Conservation (phyloP, 2,113 vertebrate species). For the Ictalurus punctatus region DNA sequence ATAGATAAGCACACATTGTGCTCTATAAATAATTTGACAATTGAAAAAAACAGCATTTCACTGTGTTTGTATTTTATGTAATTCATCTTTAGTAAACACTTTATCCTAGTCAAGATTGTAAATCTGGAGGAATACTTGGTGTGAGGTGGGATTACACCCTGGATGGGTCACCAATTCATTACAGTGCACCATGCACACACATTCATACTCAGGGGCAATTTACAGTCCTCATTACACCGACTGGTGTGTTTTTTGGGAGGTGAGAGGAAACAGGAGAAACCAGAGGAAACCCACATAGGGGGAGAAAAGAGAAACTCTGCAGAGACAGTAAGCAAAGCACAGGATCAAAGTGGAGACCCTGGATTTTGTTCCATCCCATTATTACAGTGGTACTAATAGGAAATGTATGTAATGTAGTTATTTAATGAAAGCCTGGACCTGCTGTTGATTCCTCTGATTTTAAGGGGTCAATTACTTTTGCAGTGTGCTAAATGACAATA, state of each 20-base stretch:
- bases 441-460: neutral
- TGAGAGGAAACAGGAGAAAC: neutral
- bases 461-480: neutral
- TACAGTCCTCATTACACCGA: neutral
- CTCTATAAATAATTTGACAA: too few relatives aligned
- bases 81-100: neutral
- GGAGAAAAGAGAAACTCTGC: neutral
- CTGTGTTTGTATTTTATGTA: neutral
- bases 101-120: neutral
- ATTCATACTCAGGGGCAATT: neutral
- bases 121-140: neutral
- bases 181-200: neutral
- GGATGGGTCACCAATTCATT: neutral
- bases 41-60: too few relatives aligned
- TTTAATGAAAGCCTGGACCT: neutral
- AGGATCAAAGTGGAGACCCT: neutral
- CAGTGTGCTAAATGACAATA: neutral
- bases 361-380: neutral
- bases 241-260: neutral
- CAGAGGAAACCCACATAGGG: neutral
- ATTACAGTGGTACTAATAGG: neutral
- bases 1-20: too few relatives aligned
- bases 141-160: neutral
- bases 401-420: neutral
- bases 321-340: neutral